Percentiles rank a stretch among this genome's conserved stretches.
phyloP scores from a whole-genome alignment of 1,140 invertebrate species.

The Xylocopa sonorina region DNA sequence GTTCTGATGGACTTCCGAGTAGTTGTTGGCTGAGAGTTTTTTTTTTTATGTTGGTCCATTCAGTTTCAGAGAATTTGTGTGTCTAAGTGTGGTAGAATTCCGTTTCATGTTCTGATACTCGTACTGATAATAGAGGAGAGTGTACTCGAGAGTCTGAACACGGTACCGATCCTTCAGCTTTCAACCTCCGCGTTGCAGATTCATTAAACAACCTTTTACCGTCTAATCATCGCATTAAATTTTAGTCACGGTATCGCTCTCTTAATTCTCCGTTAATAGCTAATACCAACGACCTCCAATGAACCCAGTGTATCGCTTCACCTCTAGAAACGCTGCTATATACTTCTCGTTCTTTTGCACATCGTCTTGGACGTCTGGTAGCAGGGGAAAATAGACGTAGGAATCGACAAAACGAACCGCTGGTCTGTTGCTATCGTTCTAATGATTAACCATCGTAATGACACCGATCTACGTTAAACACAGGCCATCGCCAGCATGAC shows the following conservation, averaged over 20 bases:
- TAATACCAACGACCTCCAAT: slow-evolving; percentile 11
- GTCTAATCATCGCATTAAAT: background rate
- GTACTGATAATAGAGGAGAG: too few species aligned
- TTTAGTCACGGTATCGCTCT: background rate
- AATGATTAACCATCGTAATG: slow-evolving; percentile 70
- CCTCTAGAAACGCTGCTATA: background rate
- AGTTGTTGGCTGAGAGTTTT: background rate
- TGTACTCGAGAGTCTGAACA: too few species aligned
- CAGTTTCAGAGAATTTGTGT: too few species aligned
- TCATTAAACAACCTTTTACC: too few species aligned
- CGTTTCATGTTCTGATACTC: too few species aligned
- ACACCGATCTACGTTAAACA: slow-evolving; percentile 66
- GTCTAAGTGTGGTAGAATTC: too few species aligned
- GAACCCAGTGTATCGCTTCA: slow-evolving; percentile 4
- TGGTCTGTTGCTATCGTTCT: slow-evolving; percentile 62
- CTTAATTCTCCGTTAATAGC: background rate
- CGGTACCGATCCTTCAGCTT: too few species aligned
- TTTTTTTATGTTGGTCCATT: background rate
- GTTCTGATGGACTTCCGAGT: background rate
- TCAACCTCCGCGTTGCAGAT: too few species aligned
- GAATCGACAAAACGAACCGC: slow-evolving; percentile 50
- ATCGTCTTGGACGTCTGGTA: background rate
- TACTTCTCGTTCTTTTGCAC: slow-evolving; percentile 18
- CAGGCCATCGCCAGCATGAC: slow-evolving; percentile 69
- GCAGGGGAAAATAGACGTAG: background rate